Base-by-base conservation (phyloP, 2,113 vertebrate genomes). In the Sialia sialis region DNA sequence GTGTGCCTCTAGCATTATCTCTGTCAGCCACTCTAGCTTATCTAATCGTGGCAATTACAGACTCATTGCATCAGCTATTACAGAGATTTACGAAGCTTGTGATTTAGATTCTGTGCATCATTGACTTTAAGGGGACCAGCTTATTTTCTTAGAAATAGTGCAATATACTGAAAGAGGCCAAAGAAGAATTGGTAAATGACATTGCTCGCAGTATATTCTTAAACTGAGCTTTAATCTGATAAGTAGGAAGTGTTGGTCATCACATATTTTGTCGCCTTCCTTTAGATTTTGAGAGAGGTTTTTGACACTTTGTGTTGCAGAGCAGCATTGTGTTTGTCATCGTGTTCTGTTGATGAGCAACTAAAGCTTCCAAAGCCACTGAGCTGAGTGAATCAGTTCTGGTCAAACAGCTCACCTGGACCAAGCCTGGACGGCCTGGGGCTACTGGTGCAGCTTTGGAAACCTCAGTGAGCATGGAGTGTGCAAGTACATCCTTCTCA, bases 11-110 rank as follows among this genome's bases (percentile, higher is more conserved):
- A 87, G 89, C 93, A 73, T 58, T 81, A 89, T 88, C 82, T 66
- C 91, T 93, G 84, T 90, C 91, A 94, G 75, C 87, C 75, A 56
- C 43, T 95, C 36, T 85, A 75, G 91, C 87, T 96, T 91, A 93
- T 93, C 87, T 93, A 92, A 91, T 93, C 39, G 0, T 75, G 87
- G 93, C 93, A 96, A 94, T 96, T 96, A 93, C 93, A 96, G 90
- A 80, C 73, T 91, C 93, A 84, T 95, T 96, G 93, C 90, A 85
- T 94, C 92, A 89, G 68, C 91, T 95, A 79, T 88, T 91, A 79
- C 78, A 56, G 72, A 95, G 90, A 83, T 94, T 93, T 88, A 75
- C 10, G 0, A 66, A 91, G 84, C 91, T 90, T 80, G 59, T 88
- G 85, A 83, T 93, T 86, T 84, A 91, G 82, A 86, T 86, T 83